Evolutionary conservation across 2,888 invertebrate genomes (phyloP), one percentile per base, ranked within the genome.

Genomic region (Syrphus vitripennis): DNA sequence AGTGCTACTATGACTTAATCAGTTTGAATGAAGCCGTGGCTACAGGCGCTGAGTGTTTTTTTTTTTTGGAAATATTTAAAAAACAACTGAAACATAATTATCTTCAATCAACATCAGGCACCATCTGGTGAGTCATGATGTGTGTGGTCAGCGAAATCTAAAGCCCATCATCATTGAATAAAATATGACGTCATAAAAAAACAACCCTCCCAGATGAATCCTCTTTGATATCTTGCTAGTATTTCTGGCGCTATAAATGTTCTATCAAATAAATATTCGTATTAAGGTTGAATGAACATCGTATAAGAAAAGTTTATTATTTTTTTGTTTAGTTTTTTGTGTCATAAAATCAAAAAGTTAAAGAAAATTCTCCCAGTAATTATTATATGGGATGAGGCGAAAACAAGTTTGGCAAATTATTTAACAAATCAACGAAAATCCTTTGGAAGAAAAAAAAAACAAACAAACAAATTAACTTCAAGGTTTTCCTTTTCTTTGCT

Each of bases 391-490:
- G 24, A 61, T 61, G 40, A 61, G 37, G 4, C 24, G 3, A 21
- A 61, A 42, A 65, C 45, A 65, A 45, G 21, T 50, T 45, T 21
- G 34, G 3, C 1, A 67, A 48, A 67, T 48, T 31, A 31, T 48
- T 31, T 29, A 29, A 63, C 45, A 63, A 63, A 63, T 63, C 63
- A 42, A 19, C 26, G 24, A 37, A 19, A 59, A 59, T 59, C 26
- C 63, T 26, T 26, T 7, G 6, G 31, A 42, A 19, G 3, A 34
- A 14, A 50, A 9, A 67, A 31, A 5, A 19, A 69, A 50, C 9
- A 45, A 77, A 77, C 69, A 77, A 77, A 59, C 45, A 69, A 77
- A 69, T 77, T 77, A 65, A 71, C 9, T 79, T 79, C 78, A 79
- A 79, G 78, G 78, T 42, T 65, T 45, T 71, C 48, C 55, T 34